These are phyloP conservation scores for Sarcophaga caerulescens DNA, from an alignment of 2,888 invertebrate species.

Conservation along the genomic window DNA sequence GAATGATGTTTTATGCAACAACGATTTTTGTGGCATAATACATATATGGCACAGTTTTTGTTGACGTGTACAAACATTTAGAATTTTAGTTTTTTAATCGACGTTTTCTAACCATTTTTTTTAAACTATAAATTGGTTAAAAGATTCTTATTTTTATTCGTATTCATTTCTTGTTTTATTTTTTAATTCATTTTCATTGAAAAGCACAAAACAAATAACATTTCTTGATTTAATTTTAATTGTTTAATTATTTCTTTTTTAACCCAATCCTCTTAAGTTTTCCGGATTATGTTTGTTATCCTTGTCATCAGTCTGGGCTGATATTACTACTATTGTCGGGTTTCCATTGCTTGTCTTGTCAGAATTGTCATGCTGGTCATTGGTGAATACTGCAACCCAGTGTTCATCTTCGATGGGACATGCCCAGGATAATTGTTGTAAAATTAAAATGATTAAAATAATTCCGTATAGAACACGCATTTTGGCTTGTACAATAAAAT, in stretches of 20 bases:
- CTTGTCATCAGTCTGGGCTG: conserved; percentile 6
- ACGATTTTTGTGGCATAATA: not conserved
- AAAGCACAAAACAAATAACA: not conserved
- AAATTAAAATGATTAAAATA: conserved; percentile 58
- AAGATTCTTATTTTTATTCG: not conserved
- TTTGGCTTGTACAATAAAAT: conserved; percentile 1
- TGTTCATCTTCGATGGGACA: conserved; percentile 40
- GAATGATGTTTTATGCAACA: conserved; percentile 52
- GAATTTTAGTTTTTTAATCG: not conserved
- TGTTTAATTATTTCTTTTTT: conserved; percentile 18
- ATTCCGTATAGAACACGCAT: conserved; percentile 60
- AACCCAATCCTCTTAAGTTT: conserved; percentile 64
- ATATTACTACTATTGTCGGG: not conserved
- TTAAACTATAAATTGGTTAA: not conserved
- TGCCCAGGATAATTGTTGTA: conserved; percentile 63
- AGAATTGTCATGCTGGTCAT: not conserved
- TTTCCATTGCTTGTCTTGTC: not conserved
- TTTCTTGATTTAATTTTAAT: not conserved
- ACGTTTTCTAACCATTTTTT: too few relatives aligned
- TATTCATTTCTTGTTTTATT: not conserved
- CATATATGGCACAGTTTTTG: not conserved
- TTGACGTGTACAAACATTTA: too few relatives aligned
- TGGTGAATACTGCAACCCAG: not conserved
- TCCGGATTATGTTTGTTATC: conserved; percentile 43
- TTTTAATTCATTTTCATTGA: not conserved